Percentiles rank a stretch among this genome's conserved stretches.
phyloP scores from a whole-genome alignment of 2,113 vertebrate species.

The Ibidorhyncha struthersii region DNA sequence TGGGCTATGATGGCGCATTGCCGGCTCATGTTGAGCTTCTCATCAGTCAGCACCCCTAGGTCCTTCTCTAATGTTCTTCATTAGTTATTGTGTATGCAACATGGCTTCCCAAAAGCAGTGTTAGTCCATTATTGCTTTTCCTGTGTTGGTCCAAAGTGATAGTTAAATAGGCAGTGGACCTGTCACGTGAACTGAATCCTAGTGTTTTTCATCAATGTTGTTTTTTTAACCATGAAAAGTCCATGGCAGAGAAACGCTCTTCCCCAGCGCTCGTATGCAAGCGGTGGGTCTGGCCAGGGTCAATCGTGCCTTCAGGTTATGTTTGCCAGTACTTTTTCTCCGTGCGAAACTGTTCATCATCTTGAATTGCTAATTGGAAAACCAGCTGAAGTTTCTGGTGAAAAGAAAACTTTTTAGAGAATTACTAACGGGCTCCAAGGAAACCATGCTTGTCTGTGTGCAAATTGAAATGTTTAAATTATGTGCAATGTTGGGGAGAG shows the following conservation, averaged over 20 bases:
- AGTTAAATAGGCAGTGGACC: background rate
- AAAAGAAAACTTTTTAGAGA: background rate
- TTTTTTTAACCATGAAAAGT: background rate
- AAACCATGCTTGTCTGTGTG: background rate
- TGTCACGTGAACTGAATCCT: background rate
- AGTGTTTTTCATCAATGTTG: background rate
- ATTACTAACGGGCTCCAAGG: background rate
- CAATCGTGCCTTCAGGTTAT: background rate
- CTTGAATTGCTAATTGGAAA: background rate
- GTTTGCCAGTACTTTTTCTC: background rate
- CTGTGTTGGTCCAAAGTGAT: background rate
- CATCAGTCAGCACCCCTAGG: too few species aligned
- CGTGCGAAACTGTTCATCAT: background rate
- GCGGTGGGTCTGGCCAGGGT: background rate
- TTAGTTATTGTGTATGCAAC: background rate
- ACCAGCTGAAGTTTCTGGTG: background rate
- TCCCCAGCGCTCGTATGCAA: accelerated
- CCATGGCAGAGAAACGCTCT: background rate
- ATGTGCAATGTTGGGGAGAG: background rate
- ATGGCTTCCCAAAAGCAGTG: background rate
- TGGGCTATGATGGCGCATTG: too few species aligned
- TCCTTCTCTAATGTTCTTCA: background rate
- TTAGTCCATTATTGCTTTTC: background rate
- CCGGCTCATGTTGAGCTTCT: too few species aligned
- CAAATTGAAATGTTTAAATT: background rate